A percentile compares a stretch with the other conserved stretches of the same genome.
Conservation (phyloP, 2,113 vertebrate species). For the Daphoenositta chrysoptera region DNA sequence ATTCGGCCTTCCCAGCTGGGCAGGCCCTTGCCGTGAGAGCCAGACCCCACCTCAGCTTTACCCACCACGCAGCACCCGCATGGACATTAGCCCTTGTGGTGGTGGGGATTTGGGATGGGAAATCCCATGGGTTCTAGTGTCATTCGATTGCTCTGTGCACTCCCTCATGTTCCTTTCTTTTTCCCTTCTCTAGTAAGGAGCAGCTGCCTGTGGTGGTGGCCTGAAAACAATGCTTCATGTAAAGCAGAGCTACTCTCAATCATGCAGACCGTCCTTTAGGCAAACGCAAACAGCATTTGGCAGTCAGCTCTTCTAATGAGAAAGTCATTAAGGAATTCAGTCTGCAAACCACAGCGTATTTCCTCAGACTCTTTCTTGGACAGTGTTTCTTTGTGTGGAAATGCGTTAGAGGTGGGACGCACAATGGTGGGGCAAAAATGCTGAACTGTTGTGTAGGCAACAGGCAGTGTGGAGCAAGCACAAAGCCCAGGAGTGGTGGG, state of each 20-base stretch:
- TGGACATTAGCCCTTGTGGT: fast-evolving
- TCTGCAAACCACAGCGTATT: constrained; percentile 5
- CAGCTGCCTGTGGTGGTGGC: constrained; percentile 11
- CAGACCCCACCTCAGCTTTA: not conserved
- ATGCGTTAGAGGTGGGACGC: fast-evolving
- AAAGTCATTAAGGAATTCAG: constrained; percentile 48
- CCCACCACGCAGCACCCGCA: fast-evolving
- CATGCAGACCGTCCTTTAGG: not conserved
- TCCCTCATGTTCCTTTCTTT: not conserved
- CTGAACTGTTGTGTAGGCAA: fast-evolving
- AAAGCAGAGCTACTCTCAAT: not conserved
- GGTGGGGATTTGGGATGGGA: not conserved
- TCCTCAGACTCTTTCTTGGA: constrained; percentile 36
- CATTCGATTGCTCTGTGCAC: fast-evolving
- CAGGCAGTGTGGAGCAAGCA: fast-evolving
- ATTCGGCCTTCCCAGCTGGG: not conserved
- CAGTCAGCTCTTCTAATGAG: constrained; percentile 33
- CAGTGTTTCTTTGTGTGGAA: not conserved
- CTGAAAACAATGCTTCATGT: not conserved
- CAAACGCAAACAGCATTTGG: constrained; percentile 31
- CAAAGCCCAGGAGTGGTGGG: not conserved
- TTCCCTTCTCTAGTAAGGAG: not conserved
- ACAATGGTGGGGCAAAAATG: not conserved
- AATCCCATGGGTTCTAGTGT: not conserved
- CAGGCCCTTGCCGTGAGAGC: fast-evolving